These are phyloP conservation scores for Ptyas mucosa DNA, from an alignment of 2,113 vertebrate genomes.

Conservation along the genomic window DNA sequence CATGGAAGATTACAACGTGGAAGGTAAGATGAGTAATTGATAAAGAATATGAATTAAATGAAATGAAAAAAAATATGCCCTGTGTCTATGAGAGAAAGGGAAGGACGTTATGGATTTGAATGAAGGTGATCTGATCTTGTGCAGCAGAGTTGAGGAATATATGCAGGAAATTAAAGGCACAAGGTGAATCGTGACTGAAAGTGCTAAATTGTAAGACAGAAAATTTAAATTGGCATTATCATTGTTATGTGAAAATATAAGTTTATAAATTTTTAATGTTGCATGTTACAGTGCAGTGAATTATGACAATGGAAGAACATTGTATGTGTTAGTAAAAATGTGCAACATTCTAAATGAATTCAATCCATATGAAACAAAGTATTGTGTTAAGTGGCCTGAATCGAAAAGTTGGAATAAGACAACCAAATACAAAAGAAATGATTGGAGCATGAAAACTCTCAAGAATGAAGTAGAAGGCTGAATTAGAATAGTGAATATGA, in stretches of 20 bases:
- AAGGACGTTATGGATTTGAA: neutral
- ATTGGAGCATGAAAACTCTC: neutral
- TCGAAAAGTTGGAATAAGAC: neutral
- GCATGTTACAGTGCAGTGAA: neutral
- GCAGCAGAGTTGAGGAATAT: neutral
- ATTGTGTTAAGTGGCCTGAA: neutral
- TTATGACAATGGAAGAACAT: neutral
- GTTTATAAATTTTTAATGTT: neutral
- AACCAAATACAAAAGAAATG: neutral
- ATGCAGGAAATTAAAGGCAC: neutral
- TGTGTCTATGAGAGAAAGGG: neutral
- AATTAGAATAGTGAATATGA: neutral
- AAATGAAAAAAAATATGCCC: neutral
- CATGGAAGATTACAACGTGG: neutral
- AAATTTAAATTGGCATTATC: neutral
- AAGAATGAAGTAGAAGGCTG: neutral
- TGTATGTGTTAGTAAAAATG: neutral
- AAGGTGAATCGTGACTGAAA: neutral
- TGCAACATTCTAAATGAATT: neutral
- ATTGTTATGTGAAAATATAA: neutral
- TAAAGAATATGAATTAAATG: neutral
- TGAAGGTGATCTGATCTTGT: neutral
- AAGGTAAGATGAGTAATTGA: neutral
- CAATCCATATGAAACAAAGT: neutral
- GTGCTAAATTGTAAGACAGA: neutral